phyloP scores from a whole-genome alignment of 2,797 vertebrate species.

The Syncerus caffer region DNA sequence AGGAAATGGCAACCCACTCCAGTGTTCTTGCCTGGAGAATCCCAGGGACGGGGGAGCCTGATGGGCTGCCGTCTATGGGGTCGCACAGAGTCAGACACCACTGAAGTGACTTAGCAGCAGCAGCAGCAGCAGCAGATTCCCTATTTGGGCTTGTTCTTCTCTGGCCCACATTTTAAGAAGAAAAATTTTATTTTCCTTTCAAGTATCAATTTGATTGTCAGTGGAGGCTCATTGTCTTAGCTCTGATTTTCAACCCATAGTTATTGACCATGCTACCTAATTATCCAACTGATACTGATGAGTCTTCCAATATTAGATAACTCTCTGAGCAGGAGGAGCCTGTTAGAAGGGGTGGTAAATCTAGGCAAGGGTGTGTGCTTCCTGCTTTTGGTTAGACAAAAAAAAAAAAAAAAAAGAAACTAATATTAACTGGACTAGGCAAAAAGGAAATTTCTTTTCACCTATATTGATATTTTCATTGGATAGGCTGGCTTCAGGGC shows the following conservation, averaged over 20 bases:
- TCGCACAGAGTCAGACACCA: too few relatives aligned
- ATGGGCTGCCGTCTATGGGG: too few relatives aligned
- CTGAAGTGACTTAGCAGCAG: too few relatives aligned
- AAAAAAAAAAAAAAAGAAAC: not conserved
- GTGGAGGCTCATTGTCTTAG: not conserved
- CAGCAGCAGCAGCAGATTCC: not conserved
- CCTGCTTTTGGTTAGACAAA: not conserved
- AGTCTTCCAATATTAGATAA: not conserved
- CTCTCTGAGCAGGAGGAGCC: not conserved
- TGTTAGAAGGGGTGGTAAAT: not conserved
- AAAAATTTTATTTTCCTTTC: not conserved
- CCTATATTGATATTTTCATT: not conserved
- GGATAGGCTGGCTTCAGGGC: not conserved
- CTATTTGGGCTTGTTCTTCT: not conserved
- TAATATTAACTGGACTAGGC: not conserved
- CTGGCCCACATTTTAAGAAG: not conserved
- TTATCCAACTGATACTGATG: not conserved
- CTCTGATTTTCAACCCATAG: not conserved
- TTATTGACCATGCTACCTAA: not conserved
- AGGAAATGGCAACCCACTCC: too few relatives aligned
- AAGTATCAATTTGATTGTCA: not conserved
- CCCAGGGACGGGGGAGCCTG: too few relatives aligned
- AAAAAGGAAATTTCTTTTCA: not conserved
- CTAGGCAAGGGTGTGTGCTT: not conserved
- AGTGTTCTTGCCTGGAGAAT: too few relatives aligned